Conservation (phyloP, 2,888 invertebrate genomes). For the Cephus sareptanus region DNA sequence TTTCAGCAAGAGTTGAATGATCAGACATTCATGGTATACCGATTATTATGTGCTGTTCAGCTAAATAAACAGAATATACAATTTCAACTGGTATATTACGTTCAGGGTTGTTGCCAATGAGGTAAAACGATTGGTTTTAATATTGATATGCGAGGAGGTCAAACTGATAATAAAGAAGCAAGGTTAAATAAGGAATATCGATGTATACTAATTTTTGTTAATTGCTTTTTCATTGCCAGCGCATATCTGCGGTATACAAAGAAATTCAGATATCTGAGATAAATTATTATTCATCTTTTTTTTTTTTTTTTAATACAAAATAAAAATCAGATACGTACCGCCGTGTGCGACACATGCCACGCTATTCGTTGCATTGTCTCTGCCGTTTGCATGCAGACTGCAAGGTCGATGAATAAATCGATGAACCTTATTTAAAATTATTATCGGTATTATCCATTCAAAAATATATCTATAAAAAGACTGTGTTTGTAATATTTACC, state of each 20-base stretch:
- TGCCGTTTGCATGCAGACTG: neutral
- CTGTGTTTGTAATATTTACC: neutral
- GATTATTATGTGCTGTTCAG: neutral
- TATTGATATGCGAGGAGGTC: neutral
- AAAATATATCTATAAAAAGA: neutral
- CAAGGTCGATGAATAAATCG: constrained; percentile 35
- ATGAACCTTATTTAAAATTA: constrained; percentile 31
- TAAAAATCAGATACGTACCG: neutral
- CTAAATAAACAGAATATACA: neutral
- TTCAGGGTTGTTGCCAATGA: constrained; percentile 42
- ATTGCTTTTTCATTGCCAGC: neutral
- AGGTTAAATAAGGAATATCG: neutral
- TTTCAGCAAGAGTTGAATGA: neutral
- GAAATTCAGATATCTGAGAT: neutral
- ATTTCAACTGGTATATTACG: constrained; percentile 44
- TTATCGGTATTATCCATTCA: constrained; percentile 36
- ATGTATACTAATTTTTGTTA: neutral
- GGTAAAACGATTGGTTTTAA: neutral
- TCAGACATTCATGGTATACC: neutral
- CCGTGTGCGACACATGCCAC: neutral
- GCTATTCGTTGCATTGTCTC: neutral
- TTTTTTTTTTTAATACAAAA: neutral
- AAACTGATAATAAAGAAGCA: neutral
- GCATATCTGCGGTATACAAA: neutral
- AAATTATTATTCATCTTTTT: neutral